These are phyloP conservation scores for Clarias macrocephalus DNA, from an alignment of 2,113 vertebrate genomes.

Conservation along the genomic window DNA sequence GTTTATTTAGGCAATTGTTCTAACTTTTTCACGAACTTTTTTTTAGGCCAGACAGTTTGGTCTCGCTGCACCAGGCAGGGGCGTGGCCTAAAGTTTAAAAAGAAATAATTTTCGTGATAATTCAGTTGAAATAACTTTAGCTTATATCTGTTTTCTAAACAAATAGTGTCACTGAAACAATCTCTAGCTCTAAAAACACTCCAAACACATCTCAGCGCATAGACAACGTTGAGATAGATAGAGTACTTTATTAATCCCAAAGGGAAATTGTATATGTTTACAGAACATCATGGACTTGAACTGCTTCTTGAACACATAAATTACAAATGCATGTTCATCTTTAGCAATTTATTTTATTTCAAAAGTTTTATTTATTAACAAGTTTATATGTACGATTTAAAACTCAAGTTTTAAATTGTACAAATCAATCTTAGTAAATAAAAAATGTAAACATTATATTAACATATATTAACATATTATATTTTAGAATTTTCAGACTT, in stretches of 20 bases:
- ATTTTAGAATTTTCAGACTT: background rate
- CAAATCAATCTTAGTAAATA: background rate
- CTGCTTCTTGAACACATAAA: background rate
- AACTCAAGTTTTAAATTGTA: background rate
- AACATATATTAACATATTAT: no score
- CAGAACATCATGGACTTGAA: no score
- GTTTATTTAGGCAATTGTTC: background rate
- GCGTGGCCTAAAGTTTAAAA: background rate
- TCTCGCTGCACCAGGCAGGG: background rate
- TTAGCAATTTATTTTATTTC: no score
- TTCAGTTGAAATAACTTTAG: background rate
- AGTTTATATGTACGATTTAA: no score
- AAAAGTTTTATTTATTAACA: background rate
- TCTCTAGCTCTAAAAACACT: background rate
- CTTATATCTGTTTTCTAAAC: background rate
- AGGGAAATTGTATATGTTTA: no score
- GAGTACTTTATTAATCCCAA: no score
- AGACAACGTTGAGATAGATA: no score
- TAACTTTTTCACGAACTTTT: background rate
- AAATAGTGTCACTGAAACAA: background rate
- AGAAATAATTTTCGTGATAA: background rate
- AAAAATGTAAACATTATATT: no score
- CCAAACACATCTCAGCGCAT: background rate
- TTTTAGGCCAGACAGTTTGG: background rate
- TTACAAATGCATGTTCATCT: no score